A percentile compares a stretch with the other conserved stretches of the same genome.
Evolutionary conservation across 2,888 invertebrate genomes (phyloP).

Genomic region (Noctua janthina): DNA sequence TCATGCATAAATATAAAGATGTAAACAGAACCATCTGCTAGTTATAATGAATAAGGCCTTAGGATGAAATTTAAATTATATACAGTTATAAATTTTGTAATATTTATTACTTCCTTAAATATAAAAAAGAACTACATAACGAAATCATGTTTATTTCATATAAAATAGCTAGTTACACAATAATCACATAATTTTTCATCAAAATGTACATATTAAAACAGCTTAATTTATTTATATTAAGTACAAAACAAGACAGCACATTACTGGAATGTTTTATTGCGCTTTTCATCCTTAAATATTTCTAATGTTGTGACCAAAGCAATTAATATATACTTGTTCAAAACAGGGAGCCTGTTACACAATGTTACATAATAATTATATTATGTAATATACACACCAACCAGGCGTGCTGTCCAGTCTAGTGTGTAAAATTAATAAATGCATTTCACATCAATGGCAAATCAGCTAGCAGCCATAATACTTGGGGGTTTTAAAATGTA

Average conservation of each 20-base stretch:
- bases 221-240: slow-evolving; percentile 79
- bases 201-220: slow-evolving; percentile 88
- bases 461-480: slow-evolving; percentile 62
- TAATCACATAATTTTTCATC: slow-evolving; percentile 82
- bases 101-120: slow-evolving; percentile 82
- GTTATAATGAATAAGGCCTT: neutral
- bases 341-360: slow-evolving; percentile 35
- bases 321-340: slow-evolving; percentile 58
- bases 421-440: slow-evolving; percentile 84
- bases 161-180: slow-evolving; percentile 75
- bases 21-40: slow-evolving; percentile 2
- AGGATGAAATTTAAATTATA: slow-evolving; percentile 53
- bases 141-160: slow-evolving; percentile 74
- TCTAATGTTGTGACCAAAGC: slow-evolving; percentile 70
- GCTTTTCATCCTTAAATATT: slow-evolving; percentile 62
- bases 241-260: slow-evolving; percentile 88
- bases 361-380: slow-evolving; percentile 13
- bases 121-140: slow-evolving; percentile 81
- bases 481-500: slow-evolving; percentile 30
- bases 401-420: slow-evolving; percentile 83
- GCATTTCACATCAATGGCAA: slow-evolving; percentile 75
- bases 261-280: slow-evolving; percentile 85
- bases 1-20: slow-evolving; percentile 12
- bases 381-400: slow-evolving; percentile 55
- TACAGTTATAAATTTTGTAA: slow-evolving; percentile 69